Evolutionary conservation across 92 coral and sea anemone genomes (phyloP), one percentile per base, ranked within the genome.

Genomic region (Heliopora coerulea): DNA sequence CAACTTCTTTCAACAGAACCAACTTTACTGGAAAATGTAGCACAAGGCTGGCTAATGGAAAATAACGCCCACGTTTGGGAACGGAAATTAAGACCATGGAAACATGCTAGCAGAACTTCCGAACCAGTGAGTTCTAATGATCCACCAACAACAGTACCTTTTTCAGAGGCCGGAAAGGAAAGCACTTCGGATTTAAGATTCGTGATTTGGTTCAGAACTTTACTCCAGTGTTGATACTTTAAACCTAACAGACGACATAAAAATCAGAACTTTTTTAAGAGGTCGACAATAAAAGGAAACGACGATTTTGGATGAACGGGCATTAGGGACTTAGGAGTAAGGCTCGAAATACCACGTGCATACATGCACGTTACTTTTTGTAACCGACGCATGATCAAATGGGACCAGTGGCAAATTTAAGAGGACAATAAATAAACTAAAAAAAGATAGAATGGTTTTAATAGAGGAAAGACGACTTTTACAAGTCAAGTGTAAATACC

Each of bases 161-260:
- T 92, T 24, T 90, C 96, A 3, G 98, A 96, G 21, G 90, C 72
- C 24, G 96, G 95, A 52, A 50, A 75, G 54, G 82, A 78, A 19
- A 93, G 80, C 56, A 89, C 84, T 62, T 88, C 84, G 26, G 91
- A 83, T 61, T 88, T 86, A 1, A 93, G 86, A 24, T 96, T 89
- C 41, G 86, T 52, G 24, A 93, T 87, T 1, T 91, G 90, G 65
- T 84, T 85, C 34, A 93, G 81, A 14, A 90, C 96, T 72, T 93
- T 93, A 56, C 98, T 91, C 98, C 98, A 93, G 72, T 93, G 98
- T 52, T 93, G 98, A 74, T 93, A 93, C 73, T 90, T 93, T 28
- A 93, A 83, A 34, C 98, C 98, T 93, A 0, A 33, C 49, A 42
- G 50, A 27, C 37, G 34, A 33, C 61, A 27, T 54, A 13, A 48